Evolutionary conservation across 2,797 vertebrate species (phyloP).

Genomic region (Phoeniculus purpureus): DNA sequence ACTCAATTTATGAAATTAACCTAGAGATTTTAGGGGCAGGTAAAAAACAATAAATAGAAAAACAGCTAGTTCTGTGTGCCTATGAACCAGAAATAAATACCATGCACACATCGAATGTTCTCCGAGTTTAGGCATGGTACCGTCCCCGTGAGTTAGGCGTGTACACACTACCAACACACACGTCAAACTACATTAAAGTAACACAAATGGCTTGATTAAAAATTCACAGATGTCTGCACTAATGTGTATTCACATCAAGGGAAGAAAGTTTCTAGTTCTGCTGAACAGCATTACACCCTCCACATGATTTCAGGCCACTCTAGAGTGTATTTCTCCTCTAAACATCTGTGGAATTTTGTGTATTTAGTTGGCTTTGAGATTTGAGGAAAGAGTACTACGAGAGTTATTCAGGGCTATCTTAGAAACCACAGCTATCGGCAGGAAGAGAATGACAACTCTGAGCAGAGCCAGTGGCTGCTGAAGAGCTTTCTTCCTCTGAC

Average conservation of each 20-base stretch:
- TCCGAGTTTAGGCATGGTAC: conserved; percentile 10
- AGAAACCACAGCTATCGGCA: background rate
- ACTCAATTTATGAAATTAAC: background rate
- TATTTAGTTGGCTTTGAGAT: background rate
- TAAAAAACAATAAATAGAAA: background rate
- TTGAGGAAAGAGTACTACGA: background rate
- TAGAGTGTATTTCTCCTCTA: background rate
- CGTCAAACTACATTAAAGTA: conserved; percentile 65
- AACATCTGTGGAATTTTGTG: conserved; percentile 7
- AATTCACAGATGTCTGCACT: conserved; percentile 52
- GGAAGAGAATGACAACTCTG: background rate
- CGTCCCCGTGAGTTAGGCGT: conserved; percentile 31
- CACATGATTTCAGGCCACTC: conserved; percentile 1
- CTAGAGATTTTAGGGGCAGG: background rate
- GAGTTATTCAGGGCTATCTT: background rate
- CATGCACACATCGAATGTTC: conserved; percentile 18
- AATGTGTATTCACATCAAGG: conserved; percentile 23
- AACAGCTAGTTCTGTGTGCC: background rate
- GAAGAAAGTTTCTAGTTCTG: background rate
- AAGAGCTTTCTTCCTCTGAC: background rate
- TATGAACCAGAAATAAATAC: conserved; percentile 17
- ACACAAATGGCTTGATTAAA: conserved; percentile 51
- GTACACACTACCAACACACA: conserved; percentile 53
- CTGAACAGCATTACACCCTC: background rate
- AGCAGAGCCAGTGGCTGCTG: background rate